Evolutionary conservation across 2,113 vertebrate genomes (phyloP).

Genomic region (Tricholaema leucomelas): DNA sequence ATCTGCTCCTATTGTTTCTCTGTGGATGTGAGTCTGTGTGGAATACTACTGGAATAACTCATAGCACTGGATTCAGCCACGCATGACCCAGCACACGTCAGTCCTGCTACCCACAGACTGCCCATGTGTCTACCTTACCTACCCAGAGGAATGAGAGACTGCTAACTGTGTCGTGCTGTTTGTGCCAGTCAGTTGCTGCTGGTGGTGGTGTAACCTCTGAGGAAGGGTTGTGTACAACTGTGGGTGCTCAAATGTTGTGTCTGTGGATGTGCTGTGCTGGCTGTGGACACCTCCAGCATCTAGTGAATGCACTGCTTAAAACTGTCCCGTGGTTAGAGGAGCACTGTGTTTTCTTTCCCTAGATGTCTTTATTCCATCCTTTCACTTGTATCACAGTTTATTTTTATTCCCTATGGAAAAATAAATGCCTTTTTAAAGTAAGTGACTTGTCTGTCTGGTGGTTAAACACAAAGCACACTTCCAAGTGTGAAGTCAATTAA

Average conservation of each 20-base stretch:
- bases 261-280: not conserved
- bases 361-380: slow-evolving; percentile 1
- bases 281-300: not conserved
- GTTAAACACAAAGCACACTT: not conserved
- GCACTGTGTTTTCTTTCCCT: not conserved
- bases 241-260: not conserved
- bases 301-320: not conserved
- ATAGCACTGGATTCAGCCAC: not conserved
- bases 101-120: not conserved
- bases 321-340: not conserved
- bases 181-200: not conserved
- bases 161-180: not conserved
- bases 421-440: slow-evolving; percentile 25
- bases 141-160: not conserved
- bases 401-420: slow-evolving; percentile 58
- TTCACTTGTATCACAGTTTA: slow-evolving; percentile 5
- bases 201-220: not conserved
- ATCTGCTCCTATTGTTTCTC: not conserved
- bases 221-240: not conserved
- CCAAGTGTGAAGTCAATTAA: not conserved
- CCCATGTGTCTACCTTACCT: not conserved
- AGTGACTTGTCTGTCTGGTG: not conserved
- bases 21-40: not conserved
- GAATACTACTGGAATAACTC: not conserved
- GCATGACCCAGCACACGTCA: rapidly evolving